Evolutionary conservation across 2,113 vertebrate species (phyloP).

Genomic region (Patagioenas fasciata): DNA sequence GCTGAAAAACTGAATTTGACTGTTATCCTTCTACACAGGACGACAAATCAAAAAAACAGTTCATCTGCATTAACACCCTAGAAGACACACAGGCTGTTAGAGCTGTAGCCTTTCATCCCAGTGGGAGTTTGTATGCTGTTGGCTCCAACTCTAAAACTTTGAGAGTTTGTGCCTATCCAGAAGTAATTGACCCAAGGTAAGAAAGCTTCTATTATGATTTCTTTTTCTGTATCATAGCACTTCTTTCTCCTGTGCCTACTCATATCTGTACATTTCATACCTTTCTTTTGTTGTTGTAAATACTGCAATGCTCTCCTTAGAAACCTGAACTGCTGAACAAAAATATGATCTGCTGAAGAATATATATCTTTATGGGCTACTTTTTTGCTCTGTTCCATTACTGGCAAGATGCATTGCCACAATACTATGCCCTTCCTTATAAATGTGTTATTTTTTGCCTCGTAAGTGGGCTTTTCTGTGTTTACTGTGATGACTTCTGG

Average conservation of each 20-base stretch:
- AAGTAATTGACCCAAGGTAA: constrained; percentile 83
- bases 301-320: not conserved
- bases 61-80: constrained; percentile 87
- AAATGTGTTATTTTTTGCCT: not conserved
- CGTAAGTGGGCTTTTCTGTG: not conserved
- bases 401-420: not conserved
- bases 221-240: not conserved
- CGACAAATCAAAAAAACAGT: constrained; percentile 86
- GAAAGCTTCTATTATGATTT: not conserved
- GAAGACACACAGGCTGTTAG: constrained; percentile 97
- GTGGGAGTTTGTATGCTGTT: constrained; percentile 91
- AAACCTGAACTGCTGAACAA: not conserved
- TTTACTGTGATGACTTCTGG: not conserved
- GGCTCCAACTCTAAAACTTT: constrained; percentile 98
- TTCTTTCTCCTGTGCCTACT: not conserved
- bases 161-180: constrained; percentile 93
- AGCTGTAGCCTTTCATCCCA: constrained; percentile 96
- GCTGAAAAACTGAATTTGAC: not conserved
- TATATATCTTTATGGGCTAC: not conserved
- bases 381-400: not conserved
- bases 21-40: constrained; percentile 61
- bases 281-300: not conserved
- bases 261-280: not conserved
- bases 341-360: not conserved
- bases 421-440: not conserved